Evolutionary conservation across 2,113 vertebrate genomes (phyloP), one percentile per base, ranked within the genome.

Genomic region (Catharus bicknelli): DNA sequence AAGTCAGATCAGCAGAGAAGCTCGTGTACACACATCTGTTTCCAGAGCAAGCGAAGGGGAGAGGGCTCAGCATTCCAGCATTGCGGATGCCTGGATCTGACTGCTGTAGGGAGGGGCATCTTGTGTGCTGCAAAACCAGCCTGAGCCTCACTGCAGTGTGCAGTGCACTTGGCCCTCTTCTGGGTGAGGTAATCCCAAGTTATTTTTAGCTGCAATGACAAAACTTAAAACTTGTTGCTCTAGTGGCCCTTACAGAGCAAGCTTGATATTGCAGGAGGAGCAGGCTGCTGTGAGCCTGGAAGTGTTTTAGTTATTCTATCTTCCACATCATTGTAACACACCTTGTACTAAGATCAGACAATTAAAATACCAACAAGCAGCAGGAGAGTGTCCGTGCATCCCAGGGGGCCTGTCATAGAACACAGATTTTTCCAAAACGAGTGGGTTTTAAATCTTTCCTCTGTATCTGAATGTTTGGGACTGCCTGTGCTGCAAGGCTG

Each of bases 151-250:
- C 79, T 90, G 79, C 68, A 83, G 88, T 16, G 30, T 43, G 82
- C 68, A 67, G 84, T 68, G 62, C 78, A 27, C 70, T 79, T 69
- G 74, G 67, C 47, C 38, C 29, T 86, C 82, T 68, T 90, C 73
- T 63, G 72, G 57, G 48, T 94, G 88, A 96, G 48, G 90, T 95
- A 90, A 96, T 95, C 92, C 78, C 38, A 3, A 88, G 64, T 67
- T 95, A 94, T 94, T 94, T 94, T 96, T 94, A 95, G 95, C 88
- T 90, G 64, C 16, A 1, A 66, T 92, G 81, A 83, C 47, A 85
- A 74, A 70, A 53, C 61, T 95, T 79, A n/a, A 80, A 86, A 90
- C 76, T 90, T 93, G 81, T 93, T 95, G 78, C 81, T 94, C 43
- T 91, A 86, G 47, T 92, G 94, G 91, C 84, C 63, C 89, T 95